Conservation (phyloP, 1,140 invertebrate species). For the Agrilus planipennis region DNA sequence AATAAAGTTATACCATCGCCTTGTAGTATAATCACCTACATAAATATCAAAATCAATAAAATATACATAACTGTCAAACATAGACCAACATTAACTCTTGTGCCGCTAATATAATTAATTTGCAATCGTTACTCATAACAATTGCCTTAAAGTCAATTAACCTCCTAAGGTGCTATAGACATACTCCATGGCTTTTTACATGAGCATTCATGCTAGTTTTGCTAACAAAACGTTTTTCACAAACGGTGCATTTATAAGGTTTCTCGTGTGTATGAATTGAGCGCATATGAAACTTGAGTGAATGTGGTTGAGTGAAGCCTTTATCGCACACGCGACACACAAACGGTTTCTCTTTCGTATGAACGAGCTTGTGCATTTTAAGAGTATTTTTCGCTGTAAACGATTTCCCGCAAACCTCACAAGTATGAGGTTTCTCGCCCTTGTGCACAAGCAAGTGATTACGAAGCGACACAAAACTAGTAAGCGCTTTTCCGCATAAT, state of each 20-base stretch:
- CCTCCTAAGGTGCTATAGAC: too few species aligned
- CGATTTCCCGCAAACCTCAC: constrained; percentile 18
- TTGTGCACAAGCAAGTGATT: constrained; percentile 22
- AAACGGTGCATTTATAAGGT: constrained; percentile 27
- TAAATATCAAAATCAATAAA: too few species aligned
- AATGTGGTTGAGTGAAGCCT: constrained; percentile 37
- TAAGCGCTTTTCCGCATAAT: constrained; percentile 3
- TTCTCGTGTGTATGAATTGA: constrained; percentile 25
- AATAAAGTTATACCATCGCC: too few species aligned
- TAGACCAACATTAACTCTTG: too few species aligned
- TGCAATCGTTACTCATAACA: too few species aligned
- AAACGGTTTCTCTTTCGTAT: constrained; percentile 53
- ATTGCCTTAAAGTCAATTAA: too few species aligned
- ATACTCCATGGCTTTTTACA: constrained; percentile 39
- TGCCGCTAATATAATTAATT: too few species aligned
- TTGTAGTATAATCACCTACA: too few species aligned
- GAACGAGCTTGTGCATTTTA: constrained; percentile 19
- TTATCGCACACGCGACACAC: constrained; percentile 52
- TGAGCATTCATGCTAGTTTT: constrained; percentile 39
- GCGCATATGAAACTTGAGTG: constrained; percentile 33
- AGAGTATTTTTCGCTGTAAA: constrained; percentile 20
- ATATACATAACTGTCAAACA: too few species aligned
- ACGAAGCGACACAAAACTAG: not conserved
- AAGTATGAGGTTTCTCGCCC: constrained; percentile 22
- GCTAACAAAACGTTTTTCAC: constrained; percentile 43